These are phyloP conservation scores for Rhopilema esculentum DNA, from an alignment of 30 jellyfish, hydroid and myxozoan species.

Conservation along the genomic window DNA sequence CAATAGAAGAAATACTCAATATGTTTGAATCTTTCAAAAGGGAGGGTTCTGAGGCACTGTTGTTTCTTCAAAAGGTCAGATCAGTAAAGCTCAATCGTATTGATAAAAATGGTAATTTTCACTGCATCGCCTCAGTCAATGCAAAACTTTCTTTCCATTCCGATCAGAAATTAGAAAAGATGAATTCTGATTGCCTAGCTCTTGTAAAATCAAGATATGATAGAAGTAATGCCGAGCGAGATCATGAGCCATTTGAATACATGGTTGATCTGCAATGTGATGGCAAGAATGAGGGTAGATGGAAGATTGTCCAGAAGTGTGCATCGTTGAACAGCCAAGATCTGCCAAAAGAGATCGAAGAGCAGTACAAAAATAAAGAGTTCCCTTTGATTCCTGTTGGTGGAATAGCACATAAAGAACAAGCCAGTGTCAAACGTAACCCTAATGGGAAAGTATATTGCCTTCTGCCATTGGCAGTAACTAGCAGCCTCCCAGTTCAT, in stretches of 20 bases:
- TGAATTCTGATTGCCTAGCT: no score
- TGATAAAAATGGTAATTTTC: slow-evolving; percentile 5
- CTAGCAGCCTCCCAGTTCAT: slow-evolving; percentile 57
- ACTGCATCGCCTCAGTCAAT: background rate
- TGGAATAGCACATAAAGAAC: slow-evolving; percentile 55
- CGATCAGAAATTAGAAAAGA: no score
- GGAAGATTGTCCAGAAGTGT: slow-evolving; percentile 48
- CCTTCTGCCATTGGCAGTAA: slow-evolving; percentile 66
- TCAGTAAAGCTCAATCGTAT: slow-evolving; percentile 28
- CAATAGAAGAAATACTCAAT: slow-evolving; percentile 26
- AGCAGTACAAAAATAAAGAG: slow-evolving; percentile 10
- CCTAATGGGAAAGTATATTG: slow-evolving; percentile 65
- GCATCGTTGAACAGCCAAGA: slow-evolving; percentile 28
- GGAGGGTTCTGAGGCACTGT: slow-evolving; percentile 43
- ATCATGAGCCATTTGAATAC: background rate
- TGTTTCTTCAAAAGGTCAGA: slow-evolving; percentile 46
- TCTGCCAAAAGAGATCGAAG: slow-evolving; percentile 18
- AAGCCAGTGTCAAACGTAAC: background rate
- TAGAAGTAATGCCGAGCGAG: no score
- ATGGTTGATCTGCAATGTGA: background rate
- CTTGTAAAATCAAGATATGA: no score
- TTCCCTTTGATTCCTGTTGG: slow-evolving; percentile 75
- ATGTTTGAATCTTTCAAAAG: slow-evolving; percentile 31
- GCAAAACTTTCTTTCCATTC: background rate
- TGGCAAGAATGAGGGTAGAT: background rate